Conservation (phyloP, 2,113 vertebrate species). For the Dryoscopus gambensis region DNA sequence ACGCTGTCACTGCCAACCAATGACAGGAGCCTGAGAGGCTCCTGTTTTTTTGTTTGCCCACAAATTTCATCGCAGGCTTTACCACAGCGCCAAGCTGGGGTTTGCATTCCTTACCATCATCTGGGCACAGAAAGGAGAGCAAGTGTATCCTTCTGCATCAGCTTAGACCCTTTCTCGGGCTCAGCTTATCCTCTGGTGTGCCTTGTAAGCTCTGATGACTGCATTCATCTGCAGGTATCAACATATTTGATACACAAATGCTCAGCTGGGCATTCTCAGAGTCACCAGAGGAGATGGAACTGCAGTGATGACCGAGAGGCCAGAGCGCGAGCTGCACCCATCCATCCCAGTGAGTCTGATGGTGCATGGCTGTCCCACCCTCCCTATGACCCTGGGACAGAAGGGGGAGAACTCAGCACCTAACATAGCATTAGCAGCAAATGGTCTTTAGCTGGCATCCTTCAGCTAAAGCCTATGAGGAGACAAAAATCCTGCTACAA, state of each 20-base stretch:
- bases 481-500: background rate
- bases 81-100: background rate
- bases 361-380: background rate
- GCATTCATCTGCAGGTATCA: background rate
- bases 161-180: background rate
- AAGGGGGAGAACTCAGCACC: background rate
- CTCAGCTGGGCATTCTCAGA: background rate
- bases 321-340: background rate
- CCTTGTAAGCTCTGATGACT: background rate
- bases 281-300: background rate
- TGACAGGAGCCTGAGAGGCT: background rate
- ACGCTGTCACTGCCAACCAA: background rate
- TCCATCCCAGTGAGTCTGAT: background rate
- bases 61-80: background rate
- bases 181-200: background rate
- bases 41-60: no score
- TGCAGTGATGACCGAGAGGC: fast-evolving
- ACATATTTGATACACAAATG: background rate
- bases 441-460: background rate
- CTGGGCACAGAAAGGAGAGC: background rate
- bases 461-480: background rate
- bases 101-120: background rate
- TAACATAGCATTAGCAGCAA: background rate
- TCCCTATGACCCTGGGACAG: no score
- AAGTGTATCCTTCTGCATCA: background rate